Conservation (phyloP, 2,113 vertebrate genomes). For the Onychostoma macrolepis region DNA sequence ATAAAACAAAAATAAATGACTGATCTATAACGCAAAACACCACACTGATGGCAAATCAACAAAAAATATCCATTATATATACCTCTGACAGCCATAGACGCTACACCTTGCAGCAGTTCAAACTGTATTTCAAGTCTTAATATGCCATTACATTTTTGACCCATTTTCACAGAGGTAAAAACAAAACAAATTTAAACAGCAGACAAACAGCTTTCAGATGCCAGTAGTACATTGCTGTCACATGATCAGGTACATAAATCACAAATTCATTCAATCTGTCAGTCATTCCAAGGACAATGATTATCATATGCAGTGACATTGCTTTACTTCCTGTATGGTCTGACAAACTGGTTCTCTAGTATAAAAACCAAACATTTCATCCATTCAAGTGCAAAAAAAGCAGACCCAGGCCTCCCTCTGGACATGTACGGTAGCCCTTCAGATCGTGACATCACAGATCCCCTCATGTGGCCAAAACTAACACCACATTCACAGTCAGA, state of each 20-base stretch:
- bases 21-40: constrained; percentile 41
- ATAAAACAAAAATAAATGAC: constrained; percentile 1
- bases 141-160: constrained; percentile 60
- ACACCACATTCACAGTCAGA: constrained; percentile 20
- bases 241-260: constrained; percentile 2
- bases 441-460: constrained; percentile 12
- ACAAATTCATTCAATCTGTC: not conserved
- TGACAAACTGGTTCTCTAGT: not conserved
- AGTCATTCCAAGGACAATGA: constrained; percentile 37
- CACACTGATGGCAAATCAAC: constrained; percentile 61
- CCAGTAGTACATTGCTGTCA: constrained; percentile 38
- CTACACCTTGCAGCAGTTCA: constrained; percentile 60
- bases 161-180: constrained; percentile 61
- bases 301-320: constrained; percentile 33
- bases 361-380: not conserved
- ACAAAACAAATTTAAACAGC: constrained; percentile 48
- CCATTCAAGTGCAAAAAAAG: constrained; percentile 18
- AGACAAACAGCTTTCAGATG: constrained; percentile 42
- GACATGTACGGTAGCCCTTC: not conserved
- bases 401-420: not conserved
- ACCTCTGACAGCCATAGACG: constrained; percentile 46
- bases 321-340: not conserved
- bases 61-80: constrained; percentile 45
- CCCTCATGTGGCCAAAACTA: not conserved
- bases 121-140: constrained; percentile 74